Evolutionary conservation across 2,888 invertebrate genomes (phyloP).

Genomic region (Tridacna gigas): DNA sequence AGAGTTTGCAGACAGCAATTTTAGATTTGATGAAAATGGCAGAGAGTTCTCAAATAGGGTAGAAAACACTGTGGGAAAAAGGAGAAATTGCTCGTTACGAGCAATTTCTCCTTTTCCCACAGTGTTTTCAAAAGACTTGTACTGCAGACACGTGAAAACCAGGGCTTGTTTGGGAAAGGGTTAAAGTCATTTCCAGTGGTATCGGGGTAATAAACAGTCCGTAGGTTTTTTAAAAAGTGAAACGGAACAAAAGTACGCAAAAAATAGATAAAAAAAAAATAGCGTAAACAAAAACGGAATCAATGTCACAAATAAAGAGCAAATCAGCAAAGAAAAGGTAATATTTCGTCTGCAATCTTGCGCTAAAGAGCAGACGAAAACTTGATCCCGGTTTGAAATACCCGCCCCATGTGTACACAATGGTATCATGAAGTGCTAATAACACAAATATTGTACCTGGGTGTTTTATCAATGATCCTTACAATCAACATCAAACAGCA

Average conservation of each 20-base stretch:
- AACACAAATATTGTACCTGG: slow-evolving; percentile 31
- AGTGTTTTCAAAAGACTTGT: background rate
- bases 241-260: too few relatives aligned
- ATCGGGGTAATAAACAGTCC: too few relatives aligned
- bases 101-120: slow-evolving; percentile 2
- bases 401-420: slow-evolving; percentile 24
- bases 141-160: background rate
- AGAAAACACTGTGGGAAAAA: slow-evolving; percentile 8
- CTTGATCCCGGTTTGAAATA: slow-evolving; percentile 17
- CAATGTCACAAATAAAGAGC: background rate
- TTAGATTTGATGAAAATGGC: too few relatives aligned
- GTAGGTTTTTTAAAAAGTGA: too few relatives aligned
- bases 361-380: slow-evolving; percentile 2
- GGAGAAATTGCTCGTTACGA: slow-evolving; percentile 3
- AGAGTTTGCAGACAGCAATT: too few relatives aligned
- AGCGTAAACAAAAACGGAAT: background rate
- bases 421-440: slow-evolving; percentile 29
- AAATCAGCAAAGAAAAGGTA: background rate
- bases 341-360: background rate
- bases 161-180: background rate
- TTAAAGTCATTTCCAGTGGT: too few relatives aligned
- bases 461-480: slow-evolving; percentile 57
- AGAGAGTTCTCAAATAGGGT: too few relatives aligned
- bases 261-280: background rate
- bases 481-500: slow-evolving; percentile 47